Evolutionary conservation across 2,113 vertebrate genomes (phyloP).

Genomic region (Zeus faber): DNA sequence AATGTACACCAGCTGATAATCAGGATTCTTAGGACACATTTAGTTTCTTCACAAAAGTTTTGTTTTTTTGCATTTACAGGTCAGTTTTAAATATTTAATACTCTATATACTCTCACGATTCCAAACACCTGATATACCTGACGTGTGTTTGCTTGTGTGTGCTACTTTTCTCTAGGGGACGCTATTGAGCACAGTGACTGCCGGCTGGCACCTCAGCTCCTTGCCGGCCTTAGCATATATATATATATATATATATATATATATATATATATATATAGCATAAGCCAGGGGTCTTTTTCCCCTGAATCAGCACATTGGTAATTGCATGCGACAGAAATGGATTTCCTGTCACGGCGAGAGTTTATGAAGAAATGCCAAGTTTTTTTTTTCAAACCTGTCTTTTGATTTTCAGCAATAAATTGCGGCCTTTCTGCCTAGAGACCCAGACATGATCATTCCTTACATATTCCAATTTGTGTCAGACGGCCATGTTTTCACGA

Average conservation of each 20-base stretch:
- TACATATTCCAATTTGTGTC: too few relatives aligned
- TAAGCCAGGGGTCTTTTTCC: slow-evolving; percentile 48
- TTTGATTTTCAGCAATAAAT: slow-evolving; percentile 35
- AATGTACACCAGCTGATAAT: too few relatives aligned
- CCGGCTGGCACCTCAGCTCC: slow-evolving; percentile 42
- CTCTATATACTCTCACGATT: too few relatives aligned
- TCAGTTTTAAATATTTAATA: too few relatives aligned
- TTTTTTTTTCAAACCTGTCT: slow-evolving; percentile 35
- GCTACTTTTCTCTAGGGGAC: slow-evolving; percentile 16
- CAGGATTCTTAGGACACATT: too few relatives aligned
- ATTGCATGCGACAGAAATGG: slow-evolving; percentile 70
- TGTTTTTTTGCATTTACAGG: slow-evolving; percentile 1
- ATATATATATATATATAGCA: too few relatives aligned
- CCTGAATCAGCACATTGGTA: slow-evolving; percentile 71
- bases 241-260: too few relatives aligned
- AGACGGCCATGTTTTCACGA: too few relatives aligned
- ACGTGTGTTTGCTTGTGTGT: slow-evolving; percentile 25
- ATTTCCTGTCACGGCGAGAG: slow-evolving; percentile 65
- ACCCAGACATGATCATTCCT: too few relatives aligned
- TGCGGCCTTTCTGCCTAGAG: too few relatives aligned
- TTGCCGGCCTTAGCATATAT: slow-evolving; percentile 59
- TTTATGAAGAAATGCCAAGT: slow-evolving; percentile 59
- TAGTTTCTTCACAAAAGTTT: too few relatives aligned
- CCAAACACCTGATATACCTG: too few relatives aligned
- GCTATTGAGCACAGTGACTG: slow-evolving; percentile 28